Percentiles rank a stretch among this genome's conserved stretches.
These are phyloP conservation scores for Notodonta ziczac DNA, from an alignment of 2,888 invertebrate species.

Conservation along the genomic window DNA sequence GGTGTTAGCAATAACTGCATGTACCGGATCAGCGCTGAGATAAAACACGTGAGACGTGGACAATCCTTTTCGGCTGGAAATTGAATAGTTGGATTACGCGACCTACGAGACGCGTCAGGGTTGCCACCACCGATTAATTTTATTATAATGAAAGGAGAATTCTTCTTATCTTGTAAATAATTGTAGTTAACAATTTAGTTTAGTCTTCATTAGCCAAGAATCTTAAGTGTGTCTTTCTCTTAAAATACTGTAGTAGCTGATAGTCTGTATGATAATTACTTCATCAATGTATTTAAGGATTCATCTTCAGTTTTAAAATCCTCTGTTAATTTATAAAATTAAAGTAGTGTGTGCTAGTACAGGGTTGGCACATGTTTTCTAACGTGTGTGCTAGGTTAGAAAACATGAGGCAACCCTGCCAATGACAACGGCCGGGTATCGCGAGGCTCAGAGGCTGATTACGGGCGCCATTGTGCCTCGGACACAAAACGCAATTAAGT, in stretches of 20 bases:
- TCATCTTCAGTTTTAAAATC: no score
- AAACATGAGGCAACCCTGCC: slow-evolving; percentile 40
- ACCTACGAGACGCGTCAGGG: slow-evolving; percentile 59
- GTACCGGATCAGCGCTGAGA: slow-evolving; percentile 66
- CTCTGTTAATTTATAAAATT: no score
- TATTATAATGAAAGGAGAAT: not conserved
- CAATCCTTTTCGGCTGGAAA: slow-evolving; percentile 80
- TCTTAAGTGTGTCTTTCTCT: no score
- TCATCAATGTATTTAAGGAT: no score
- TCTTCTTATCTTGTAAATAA: no score
- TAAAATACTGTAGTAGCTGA: no score
- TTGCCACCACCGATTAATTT: slow-evolving; percentile 28
- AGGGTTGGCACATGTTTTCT: no score
- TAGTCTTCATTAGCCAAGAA: no score
- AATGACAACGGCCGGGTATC: slow-evolving; percentile 56
- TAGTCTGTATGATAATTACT: no score
- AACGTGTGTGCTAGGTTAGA: no score
- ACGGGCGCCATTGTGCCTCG: slow-evolving; percentile 68
- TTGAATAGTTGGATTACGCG: slow-evolving; percentile 83
- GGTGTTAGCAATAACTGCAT: slow-evolving; percentile 64
- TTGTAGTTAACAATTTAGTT: no score
- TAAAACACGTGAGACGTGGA: slow-evolving; percentile 76
- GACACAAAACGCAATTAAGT: slow-evolving; percentile 77
- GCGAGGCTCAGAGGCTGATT: slow-evolving; percentile 63
- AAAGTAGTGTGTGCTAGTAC: no score